Percentiles rank a stretch among this genome's conserved stretches.
Conservation (phyloP, 2,797 vertebrate genomes). For the Squalus acanthias region DNA sequence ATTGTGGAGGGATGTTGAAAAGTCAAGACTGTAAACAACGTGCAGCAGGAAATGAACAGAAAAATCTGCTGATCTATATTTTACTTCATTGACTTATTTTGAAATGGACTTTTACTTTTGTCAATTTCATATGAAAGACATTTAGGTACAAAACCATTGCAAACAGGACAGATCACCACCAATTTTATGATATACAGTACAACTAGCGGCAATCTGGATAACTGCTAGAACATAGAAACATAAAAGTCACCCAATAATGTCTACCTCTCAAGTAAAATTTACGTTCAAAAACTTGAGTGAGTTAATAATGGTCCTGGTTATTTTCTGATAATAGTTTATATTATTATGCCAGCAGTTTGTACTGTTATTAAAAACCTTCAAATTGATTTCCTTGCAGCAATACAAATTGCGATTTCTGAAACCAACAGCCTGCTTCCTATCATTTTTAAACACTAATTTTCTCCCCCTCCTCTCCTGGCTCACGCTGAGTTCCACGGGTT, state of each 20-base stretch:
- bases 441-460: background rate
- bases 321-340: conserved; percentile 10
- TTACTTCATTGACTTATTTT: background rate
- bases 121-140: background rate
- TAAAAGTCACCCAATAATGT: background rate
- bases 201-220: background rate
- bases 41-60: background rate
- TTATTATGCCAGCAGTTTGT: background rate
- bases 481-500: background rate
- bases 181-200: background rate
- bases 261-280: background rate
- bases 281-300: background rate
- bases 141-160: too few species aligned
- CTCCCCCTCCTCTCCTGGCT: background rate
- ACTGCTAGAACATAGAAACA: background rate
- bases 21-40: conserved; percentile 6
- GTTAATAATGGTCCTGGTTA: background rate
- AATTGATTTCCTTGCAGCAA: background rate
- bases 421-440: background rate
- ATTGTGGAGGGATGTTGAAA: background rate
- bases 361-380: background rate
- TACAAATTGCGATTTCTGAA: background rate
- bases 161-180: background rate
- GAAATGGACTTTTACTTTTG: background rate
- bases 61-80: background rate